Evolutionary conservation across 2,113 vertebrate species (phyloP).

Genomic region (Irena cyanogastra): DNA sequence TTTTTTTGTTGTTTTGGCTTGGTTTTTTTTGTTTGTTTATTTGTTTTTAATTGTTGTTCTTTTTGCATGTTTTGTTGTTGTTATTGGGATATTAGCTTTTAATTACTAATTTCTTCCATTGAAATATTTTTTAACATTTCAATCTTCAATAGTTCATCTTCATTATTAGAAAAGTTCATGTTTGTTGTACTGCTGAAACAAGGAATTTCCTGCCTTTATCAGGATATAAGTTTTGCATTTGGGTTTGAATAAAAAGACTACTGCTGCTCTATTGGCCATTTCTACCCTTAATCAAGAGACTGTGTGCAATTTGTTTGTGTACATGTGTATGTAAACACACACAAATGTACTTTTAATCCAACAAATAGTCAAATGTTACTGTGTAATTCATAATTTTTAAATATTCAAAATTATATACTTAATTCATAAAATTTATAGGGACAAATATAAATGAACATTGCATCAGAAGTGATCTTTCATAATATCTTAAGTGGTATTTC

Average conservation of each 20-base stretch:
- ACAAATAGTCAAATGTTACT: neutral
- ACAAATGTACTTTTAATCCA: neutral
- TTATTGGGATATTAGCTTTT: neutral
- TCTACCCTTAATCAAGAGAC: neutral
- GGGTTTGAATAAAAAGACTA: neutral
- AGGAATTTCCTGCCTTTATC: neutral
- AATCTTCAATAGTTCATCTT: neutral
- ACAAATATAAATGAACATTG: neutral
- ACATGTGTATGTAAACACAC: neutral
- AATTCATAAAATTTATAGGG: neutral
- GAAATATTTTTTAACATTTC: neutral
- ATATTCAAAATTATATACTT: neutral
- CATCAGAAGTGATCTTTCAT: neutral
- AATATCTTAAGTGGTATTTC: neutral
- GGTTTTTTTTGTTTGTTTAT: neutral
- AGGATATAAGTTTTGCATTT: neutral
- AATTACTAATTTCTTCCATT: neutral
- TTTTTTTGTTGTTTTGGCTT: neutral
- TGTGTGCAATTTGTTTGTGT: neutral
- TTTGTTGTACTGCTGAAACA: neutral
- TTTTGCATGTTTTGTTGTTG: neutral
- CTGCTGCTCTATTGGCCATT: neutral
- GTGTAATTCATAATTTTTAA: neutral
- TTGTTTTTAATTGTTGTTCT: rapidly evolving
- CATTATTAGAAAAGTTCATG: neutral